Evolutionary conservation across 2,797 vertebrate genomes (phyloP).

Genomic region (Fistularia commersonii): DNA sequence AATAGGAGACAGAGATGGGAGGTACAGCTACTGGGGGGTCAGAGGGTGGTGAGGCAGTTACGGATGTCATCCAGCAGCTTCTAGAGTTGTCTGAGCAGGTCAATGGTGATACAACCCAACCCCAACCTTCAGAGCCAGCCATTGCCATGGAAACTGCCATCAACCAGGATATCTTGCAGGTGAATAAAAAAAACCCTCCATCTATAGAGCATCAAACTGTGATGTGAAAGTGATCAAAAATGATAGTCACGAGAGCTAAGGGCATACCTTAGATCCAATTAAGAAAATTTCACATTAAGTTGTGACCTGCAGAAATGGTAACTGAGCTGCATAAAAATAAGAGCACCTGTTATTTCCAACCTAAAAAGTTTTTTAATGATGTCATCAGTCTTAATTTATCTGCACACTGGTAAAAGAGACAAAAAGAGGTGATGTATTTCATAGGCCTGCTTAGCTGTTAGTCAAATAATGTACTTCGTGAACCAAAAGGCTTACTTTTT

Average conservation of each 20-base stretch:
- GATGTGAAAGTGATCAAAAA: background rate
- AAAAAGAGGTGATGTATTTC: too few species aligned
- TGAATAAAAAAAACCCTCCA: constrained; percentile 40
- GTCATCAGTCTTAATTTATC: too few species aligned
- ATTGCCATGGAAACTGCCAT: constrained; percentile 89
- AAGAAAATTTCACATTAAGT: too few species aligned
- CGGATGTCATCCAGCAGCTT: constrained; percentile 96
- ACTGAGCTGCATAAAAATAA: too few species aligned
- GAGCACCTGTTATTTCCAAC: too few species aligned
- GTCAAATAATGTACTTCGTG: too few species aligned
- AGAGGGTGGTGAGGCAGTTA: constrained; percentile 80
- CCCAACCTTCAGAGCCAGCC: constrained; percentile 78
- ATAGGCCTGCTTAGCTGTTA: too few species aligned
- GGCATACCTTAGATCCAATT: background rate
- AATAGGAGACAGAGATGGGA: constrained; percentile 60
- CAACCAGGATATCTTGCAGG: constrained; percentile 97
- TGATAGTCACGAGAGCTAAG: too few species aligned
- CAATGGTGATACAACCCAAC: constrained; percentile 79
- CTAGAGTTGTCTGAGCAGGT: constrained; percentile 93
- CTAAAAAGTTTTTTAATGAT: too few species aligned
- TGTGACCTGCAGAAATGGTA: too few species aligned
- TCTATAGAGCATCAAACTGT: background rate
- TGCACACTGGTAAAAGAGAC: too few species aligned
- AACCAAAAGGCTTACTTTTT: too few species aligned
- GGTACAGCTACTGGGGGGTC: constrained; percentile 51